phyloP scores from a whole-genome alignment of 2,113 vertebrate species.

The Orcinus orca region DNA sequence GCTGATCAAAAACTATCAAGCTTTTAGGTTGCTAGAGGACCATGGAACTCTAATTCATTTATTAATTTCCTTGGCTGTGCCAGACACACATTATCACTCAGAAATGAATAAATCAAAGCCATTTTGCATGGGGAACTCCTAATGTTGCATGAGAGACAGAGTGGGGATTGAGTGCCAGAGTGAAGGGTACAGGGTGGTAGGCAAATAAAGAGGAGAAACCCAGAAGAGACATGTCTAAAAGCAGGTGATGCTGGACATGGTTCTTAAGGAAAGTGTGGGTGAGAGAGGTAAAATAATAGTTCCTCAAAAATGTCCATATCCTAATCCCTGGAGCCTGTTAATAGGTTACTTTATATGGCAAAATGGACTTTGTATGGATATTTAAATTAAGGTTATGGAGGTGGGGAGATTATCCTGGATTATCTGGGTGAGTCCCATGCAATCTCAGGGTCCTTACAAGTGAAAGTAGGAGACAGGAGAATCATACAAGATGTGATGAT shows the following conservation, averaged over 20 bases:
- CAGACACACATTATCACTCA: neutral
- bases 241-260: neutral
- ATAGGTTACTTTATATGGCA: neutral
- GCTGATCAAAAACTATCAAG: neutral
- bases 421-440: neutral
- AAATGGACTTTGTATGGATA: neutral
- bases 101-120: neutral
- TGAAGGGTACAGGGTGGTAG: neutral
- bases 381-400: neutral
- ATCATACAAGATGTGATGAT: neutral
- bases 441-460: neutral
- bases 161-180: neutral
- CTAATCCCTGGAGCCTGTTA: neutral
- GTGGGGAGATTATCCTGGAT: neutral
- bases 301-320: neutral
- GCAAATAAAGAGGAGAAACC: neutral
- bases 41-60: neutral
- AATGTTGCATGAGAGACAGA: neutral
- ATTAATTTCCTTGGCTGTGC: neutral
- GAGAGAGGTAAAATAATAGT: neutral
- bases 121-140: neutral
- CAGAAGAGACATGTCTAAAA: neutral
- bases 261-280: neutral
- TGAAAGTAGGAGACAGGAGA: neutral
- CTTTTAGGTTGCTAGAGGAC: neutral